Percentiles rank a stretch among this genome's conserved stretches.
These are phyloP conservation scores for Apocheima hispidaria DNA, from an alignment of 2,888 invertebrate species.

Conservation along the genomic window DNA sequence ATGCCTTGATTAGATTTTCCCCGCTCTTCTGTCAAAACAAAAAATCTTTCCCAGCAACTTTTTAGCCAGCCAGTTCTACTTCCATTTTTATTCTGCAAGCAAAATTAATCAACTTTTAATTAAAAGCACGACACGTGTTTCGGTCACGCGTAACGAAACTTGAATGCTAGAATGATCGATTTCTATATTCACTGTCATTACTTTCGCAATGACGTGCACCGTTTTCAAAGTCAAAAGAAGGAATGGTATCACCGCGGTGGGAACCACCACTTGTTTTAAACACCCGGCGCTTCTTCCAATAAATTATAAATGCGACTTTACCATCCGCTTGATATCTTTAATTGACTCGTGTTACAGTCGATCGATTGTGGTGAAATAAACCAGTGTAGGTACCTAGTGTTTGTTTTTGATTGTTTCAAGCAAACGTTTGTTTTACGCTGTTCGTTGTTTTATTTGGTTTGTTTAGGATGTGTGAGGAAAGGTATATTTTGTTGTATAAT, in stretches of 20 bases:
- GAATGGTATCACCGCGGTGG: conserved; percentile 59
- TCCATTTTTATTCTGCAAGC: conserved; percentile 14
- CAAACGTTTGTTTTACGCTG: conserved; percentile 29
- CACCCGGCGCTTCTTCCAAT: conserved; percentile 66
- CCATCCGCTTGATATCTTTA: conserved; percentile 50
- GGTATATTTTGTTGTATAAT: conserved; percentile 1
- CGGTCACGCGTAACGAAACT: conserved; percentile 14
- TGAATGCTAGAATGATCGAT: conserved; percentile 69
- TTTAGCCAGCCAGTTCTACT: neutral
- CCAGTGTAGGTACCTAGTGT: neutral
- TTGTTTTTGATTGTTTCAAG: conserved; percentile 29
- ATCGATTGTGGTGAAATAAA: conserved; percentile 27
- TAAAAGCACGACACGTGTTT: conserved; percentile 25
- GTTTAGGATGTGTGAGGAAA: conserved; percentile 10
- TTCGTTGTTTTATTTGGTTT: conserved; percentile 20
- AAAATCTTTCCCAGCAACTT: neutral
- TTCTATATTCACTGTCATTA: conserved; percentile 64
- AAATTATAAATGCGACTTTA: conserved; percentile 67
- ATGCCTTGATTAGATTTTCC: conserved; percentile 13
- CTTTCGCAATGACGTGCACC: conserved; percentile 72
- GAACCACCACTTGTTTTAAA: conserved; percentile 64
- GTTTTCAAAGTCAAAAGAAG: conserved; percentile 63
- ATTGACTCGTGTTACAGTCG: conserved; percentile 23
- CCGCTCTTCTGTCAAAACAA: neutral
- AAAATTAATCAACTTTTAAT: conserved; percentile 10